Evolutionary conservation across 2,888 invertebrate species (phyloP).

Genomic region (Harpagoxenus sublaevis): DNA sequence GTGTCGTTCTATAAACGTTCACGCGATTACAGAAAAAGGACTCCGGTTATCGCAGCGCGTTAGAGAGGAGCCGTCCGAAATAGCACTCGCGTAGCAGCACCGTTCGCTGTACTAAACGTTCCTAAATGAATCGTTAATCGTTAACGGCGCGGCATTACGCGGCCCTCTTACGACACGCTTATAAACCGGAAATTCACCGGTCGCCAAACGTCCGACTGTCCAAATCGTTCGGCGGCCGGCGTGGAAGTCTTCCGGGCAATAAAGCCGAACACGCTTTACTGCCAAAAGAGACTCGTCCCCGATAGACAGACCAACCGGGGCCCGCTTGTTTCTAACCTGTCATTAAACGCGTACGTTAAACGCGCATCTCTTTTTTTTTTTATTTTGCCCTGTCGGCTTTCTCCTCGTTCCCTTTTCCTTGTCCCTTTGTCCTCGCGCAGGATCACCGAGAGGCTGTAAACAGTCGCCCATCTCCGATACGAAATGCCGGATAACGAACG

Average conservation of each 20-base stretch:
- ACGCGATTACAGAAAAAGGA: conserved; percentile 62
- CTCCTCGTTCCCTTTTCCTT: conserved; percentile 10
- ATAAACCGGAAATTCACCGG: conserved; percentile 84
- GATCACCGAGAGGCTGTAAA: conserved; percentile 71
- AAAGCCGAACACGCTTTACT: conserved; percentile 72
- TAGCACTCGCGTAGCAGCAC: conserved; percentile 60
- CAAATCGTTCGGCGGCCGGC: conserved; percentile 76
- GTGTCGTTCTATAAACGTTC: conserved; percentile 57
- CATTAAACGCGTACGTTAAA: conserved; percentile 77
- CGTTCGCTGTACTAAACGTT: conserved; percentile 81
- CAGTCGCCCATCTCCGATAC: conserved; percentile 77
- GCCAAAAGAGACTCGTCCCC: conserved; percentile 66
- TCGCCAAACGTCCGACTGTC: conserved; percentile 75
- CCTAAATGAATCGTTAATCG: conserved; percentile 86
- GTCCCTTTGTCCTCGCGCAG: conserved; percentile 49
- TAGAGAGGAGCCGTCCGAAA: conserved; percentile 64
- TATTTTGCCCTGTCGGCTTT: conserved; percentile 57
- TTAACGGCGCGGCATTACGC: conserved; percentile 82
- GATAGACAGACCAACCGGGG: conserved; percentile 29
- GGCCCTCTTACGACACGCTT: conserved; percentile 80
- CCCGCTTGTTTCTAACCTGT: conserved; percentile 67
- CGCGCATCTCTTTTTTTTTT: conserved; percentile 49
- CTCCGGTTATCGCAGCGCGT: conserved; percentile 66
- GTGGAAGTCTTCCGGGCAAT: conserved; percentile 77
- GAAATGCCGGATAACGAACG: conserved; percentile 72